Evolutionary conservation across 1,140 invertebrate species (phyloP), one percentile per base, ranked within the genome.

Genomic region (Drosophila serrata): DNA sequence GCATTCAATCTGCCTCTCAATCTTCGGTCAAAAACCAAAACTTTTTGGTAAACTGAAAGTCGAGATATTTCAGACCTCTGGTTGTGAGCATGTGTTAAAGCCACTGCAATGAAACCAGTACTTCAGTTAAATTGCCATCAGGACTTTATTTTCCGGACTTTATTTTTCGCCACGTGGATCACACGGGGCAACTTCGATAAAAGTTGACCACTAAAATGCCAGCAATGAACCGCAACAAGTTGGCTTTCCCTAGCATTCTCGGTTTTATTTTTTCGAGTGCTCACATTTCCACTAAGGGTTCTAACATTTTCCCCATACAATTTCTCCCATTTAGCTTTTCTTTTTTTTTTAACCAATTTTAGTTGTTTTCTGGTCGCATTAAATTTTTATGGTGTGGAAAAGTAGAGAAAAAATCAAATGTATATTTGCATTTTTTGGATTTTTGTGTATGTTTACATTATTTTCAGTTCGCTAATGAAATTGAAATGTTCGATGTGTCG

Each of bases 401-500:
- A 70, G 39, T 46, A 33, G 12, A 17, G 15, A 37, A 45, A 56
- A 70, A 68, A 22, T n/a, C n/a, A 37, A 35, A 45, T 24, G 17
- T 70, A 15, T 6, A 27, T 31, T 37, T 39, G 45, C 19, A 42
- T 51, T 57, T 46, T 68, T 45, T 55, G 5, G 13, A 27, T 35
- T 27, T 42, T 53, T 67, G n/a, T 8, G 27, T 24, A 11, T 72
- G 68, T 72, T 72, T 72, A 72, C 68, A 72, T 72, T 72, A 70
- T 48, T 70, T 49, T 42, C 27, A 22, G 68, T 48, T 58, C 31
- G 68, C 65, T 72, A 72, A 72, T 58, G 68, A 72, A 72, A 72
- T 72, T 72, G 65, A 72, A 72, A 72, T 70, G 49, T 72, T 72
- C 68, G 68, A 70, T 72, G 46, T 67, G 33, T 72, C 42, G 43